phyloP scores from a whole-genome alignment of 2,888 invertebrate species.

The Salpingus planirostris region DNA sequence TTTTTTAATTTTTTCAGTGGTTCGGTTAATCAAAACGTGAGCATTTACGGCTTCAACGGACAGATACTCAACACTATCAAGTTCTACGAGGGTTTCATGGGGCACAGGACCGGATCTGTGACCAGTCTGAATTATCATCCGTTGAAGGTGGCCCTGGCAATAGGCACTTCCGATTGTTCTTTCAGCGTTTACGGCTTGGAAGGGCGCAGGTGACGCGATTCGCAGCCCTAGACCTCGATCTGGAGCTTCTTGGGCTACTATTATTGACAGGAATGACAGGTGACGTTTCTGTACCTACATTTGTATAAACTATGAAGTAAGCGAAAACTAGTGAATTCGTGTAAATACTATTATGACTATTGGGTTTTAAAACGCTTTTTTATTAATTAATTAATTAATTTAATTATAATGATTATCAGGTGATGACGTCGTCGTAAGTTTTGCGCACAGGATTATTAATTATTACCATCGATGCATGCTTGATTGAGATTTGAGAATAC shows the following conservation, averaged over 20 bases:
- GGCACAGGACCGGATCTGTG: conserved; percentile 77
- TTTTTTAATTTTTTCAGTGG: conserved; percentile 49
- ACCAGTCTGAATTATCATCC: conserved; percentile 87
- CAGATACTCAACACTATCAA: conserved; percentile 68
- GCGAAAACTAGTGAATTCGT: too few relatives aligned
- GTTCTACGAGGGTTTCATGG: conserved; percentile 88
- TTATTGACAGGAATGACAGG: conserved; percentile 8
- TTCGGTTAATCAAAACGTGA: conserved; percentile 69
- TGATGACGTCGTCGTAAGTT: too few relatives aligned
- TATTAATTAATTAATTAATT: too few relatives aligned
- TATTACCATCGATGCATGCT: too few relatives aligned
- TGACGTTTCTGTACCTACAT: too few relatives aligned
- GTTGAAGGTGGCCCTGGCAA: conserved; percentile 72
- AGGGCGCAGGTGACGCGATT: conserved; percentile 58
- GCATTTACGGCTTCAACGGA: conserved; percentile 67
- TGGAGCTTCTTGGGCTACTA: conserved; percentile 31
- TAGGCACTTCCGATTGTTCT: conserved; percentile 77
- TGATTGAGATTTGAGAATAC: too few relatives aligned
- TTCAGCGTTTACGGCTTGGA: conserved; percentile 73
- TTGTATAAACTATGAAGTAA: too few relatives aligned
- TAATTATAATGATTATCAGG: too few relatives aligned
- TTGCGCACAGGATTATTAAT: too few relatives aligned
- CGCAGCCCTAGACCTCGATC: conserved; percentile 42
- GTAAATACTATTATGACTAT: too few relatives aligned
- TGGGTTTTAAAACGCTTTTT: conserved; percentile 1